Evolutionary conservation across 1,140 invertebrate species (phyloP).

Genomic region (Zaprionus nigranus): DNA sequence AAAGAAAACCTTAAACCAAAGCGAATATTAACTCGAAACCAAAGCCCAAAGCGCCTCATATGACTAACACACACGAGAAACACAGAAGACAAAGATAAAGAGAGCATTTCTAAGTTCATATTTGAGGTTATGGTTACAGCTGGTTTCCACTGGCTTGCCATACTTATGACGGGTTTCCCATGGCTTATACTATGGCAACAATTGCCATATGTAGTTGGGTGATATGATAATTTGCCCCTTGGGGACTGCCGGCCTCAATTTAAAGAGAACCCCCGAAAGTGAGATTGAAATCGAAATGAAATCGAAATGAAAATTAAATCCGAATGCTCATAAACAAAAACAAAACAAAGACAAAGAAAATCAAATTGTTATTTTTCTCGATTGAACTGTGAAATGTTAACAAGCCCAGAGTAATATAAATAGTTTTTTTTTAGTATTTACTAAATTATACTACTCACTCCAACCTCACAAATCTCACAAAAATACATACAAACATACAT

Average conservation of each 20-base stretch:
- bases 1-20: slow-evolving; percentile 28
- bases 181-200: background rate
- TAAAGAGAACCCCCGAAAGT: background rate
- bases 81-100: slow-evolving; percentile 26
- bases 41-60: slow-evolving; percentile 66
- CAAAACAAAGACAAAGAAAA: slow-evolving; percentile 15
- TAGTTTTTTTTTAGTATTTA: slow-evolving; percentile 45
- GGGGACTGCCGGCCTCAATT: background rate
- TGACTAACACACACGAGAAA: slow-evolving; percentile 19
- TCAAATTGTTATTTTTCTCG: slow-evolving; percentile 58
- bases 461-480: slow-evolving; percentile 2
- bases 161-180: background rate
- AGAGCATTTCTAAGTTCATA: slow-evolving; percentile 8
- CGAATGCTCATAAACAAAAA: background rate
- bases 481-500: slow-evolving; percentile 13
- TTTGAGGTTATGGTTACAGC: background rate
- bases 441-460: slow-evolving; percentile 20
- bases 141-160: background rate
- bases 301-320: background rate
- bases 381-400: slow-evolving; percentile 71
- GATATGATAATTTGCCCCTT: background rate
- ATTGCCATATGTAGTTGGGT: background rate
- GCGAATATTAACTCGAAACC: slow-evolving; percentile 12
- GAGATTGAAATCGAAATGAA: background rate
- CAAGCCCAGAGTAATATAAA: slow-evolving; percentile 25